Conservation (phyloP, 2,797 vertebrate genomes). For the Eptatretus atami region DNA sequence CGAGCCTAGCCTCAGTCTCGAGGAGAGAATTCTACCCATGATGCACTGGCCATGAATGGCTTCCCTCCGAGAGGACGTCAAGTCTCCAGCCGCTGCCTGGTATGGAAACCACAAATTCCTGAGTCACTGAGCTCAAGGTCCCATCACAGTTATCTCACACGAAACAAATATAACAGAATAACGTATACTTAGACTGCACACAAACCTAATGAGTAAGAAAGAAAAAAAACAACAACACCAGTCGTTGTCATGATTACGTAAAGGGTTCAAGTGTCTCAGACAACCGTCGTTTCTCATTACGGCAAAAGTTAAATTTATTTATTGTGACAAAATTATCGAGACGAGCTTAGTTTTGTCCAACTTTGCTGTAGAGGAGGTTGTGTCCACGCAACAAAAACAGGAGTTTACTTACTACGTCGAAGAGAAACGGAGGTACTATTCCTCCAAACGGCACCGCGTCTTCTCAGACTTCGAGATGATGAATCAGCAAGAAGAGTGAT, state of each 20-base stretch:
- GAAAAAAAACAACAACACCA: no score
- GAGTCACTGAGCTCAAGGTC: no score
- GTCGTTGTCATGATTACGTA: no score
- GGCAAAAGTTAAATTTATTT: no score
- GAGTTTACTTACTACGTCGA: constrained; percentile 2
- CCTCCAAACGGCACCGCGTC: constrained; percentile 1
- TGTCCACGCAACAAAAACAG: constrained; percentile 4
- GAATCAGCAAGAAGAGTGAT: constrained; percentile 3
- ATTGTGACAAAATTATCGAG: no score
- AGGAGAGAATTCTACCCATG: constrained; percentile 67
- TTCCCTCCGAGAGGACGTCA: constrained; percentile 52
- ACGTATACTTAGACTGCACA: no score
- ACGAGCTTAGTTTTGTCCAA: not conserved
- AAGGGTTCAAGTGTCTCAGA: no score
- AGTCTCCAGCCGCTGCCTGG: constrained; percentile 24
- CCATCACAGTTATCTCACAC: no score
- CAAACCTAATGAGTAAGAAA: no score
- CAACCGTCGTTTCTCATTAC: no score
- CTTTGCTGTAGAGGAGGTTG: not conserved
- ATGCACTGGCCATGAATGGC: constrained; percentile 50
- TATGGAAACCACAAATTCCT: not conserved
- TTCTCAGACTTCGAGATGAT: constrained; percentile 1
- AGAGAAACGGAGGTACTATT: not conserved
- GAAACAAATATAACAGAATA: no score
- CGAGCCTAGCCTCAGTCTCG: constrained; percentile 17